Base-by-base conservation (phyloP, 2,888 invertebrate genomes). In the Mythimna loreyi region DNA sequence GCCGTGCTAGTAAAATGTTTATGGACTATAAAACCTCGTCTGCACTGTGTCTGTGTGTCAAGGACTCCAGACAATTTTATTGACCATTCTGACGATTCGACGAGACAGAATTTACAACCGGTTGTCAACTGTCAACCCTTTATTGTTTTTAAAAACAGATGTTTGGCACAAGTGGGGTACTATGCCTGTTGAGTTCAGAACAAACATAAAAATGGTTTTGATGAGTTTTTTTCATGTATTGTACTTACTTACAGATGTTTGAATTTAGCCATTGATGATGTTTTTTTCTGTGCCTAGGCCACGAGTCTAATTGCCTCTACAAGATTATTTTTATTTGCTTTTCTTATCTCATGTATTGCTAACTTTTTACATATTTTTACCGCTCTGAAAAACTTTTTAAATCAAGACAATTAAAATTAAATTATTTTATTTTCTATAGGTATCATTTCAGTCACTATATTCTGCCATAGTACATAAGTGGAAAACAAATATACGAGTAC, bases 1-100 rank as follows among this genome's bases (percentile, higher is more conserved):
- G 95, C 93, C 93, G 94, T 75, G 94, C 94, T 95, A 95, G 95
- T 95, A 95, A 95, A 96, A 95, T 95, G 94, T 96, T 95, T 95
- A 96, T 96, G 92, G 94, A 88, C 95, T 94, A 95, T 96, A 96
- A 96, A 89, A 95, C 92, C 92, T 91, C 93, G 94, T 93, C 93
- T 93, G 92, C 91, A 92, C 89, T 90, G 92, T 93, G 95, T 94
- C 94, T 94, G 91, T 94, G 87, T 95, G 96, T 95, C 96, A 96
- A 95, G 96, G 95, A 91, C 94, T 91, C 91, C 88, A 94, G 93
- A 92, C 92, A 92, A 92, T 92, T 93, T 93, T 93, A 94, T 94
- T 93, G 92, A 91, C 92, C 91, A 89, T 92, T 89, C 86, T 88
- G 86, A 88, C 88, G 84, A 86, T 86, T 87, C 84, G 85, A 90